A percentile compares a stretch with the other conserved stretches of the same genome.
These are phyloP conservation scores for Calliopsis andreniformis DNA, from an alignment of 1,140 invertebrate genomes.

Conservation along the genomic window DNA sequence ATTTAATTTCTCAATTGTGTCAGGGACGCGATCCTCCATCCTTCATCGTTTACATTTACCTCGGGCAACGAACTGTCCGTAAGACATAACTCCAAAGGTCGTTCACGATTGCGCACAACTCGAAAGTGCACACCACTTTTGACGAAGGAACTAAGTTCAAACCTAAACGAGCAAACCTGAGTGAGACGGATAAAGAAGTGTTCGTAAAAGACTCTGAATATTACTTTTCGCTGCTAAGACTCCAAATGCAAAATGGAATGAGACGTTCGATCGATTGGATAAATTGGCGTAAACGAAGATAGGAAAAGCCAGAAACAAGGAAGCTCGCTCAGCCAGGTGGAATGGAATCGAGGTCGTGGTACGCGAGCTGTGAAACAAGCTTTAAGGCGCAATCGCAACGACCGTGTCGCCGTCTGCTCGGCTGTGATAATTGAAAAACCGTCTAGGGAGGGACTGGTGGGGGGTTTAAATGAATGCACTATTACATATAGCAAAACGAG, in stretches of 20 bases:
- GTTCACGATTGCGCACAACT: too few species aligned
- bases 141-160: too few species aligned
- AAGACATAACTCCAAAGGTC: neutral
- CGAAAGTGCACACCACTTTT: too few species aligned
- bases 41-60: neutral
- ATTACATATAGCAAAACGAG: neutral
- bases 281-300: neutral
- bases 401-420: slow-evolving; percentile 31
- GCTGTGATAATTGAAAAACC: slow-evolving; percentile 33
- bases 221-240: too few species aligned
- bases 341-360: slow-evolving; percentile 33
- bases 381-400: slow-evolving; percentile 30
- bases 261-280: too few species aligned
- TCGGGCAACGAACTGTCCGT: neutral
- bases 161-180: too few species aligned
- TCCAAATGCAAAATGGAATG: too few species aligned
- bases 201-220: too few species aligned
- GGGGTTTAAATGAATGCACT: neutral
- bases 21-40: neutral
- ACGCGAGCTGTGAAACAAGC: slow-evolving; percentile 40
- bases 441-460: neutral
- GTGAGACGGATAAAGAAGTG: too few species aligned
- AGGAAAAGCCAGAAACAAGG: slow-evolving; percentile 3
- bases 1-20: slow-evolving; percentile 1
- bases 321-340: slow-evolving; percentile 3